These are phyloP conservation scores for Penaeus chinensis DNA, from an alignment of 1,140 invertebrate species.

Conservation along the genomic window DNA sequence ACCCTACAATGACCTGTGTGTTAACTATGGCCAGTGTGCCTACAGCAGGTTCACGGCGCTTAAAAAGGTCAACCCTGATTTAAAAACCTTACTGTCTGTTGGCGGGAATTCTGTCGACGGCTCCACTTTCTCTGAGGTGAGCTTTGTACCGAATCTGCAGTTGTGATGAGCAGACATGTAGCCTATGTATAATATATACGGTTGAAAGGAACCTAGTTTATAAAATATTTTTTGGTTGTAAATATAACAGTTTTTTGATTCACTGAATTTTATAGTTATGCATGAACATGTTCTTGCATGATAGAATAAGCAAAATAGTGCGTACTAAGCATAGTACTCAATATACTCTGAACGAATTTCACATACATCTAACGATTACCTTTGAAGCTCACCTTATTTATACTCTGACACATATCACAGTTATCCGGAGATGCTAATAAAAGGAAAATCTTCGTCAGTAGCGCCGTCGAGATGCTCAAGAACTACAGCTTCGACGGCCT, in stretches of 20 bases:
- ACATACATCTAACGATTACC: conserved; percentile 35
- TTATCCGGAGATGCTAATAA: conserved; percentile 67
- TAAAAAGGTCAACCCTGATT: conserved; percentile 76
- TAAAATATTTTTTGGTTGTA: too few species aligned
- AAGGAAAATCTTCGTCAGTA: conserved; percentile 61
- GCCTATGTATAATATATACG: too few species aligned
- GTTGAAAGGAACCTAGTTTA: too few species aligned
- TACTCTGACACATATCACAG: too few species aligned
- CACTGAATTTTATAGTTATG: too few species aligned
- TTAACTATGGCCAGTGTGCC: conserved; percentile 60
- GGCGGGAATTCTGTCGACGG: conserved; percentile 70
- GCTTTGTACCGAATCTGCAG: conserved; percentile 63
- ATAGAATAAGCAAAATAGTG: too few species aligned
- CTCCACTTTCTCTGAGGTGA: conserved; percentile 73
- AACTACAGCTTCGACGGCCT: conserved; percentile 68
- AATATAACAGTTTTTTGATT: too few species aligned
- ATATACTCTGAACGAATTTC: too few species aligned
- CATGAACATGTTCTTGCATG: too few species aligned
- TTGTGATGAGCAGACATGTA: too few species aligned
- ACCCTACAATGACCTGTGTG: conserved; percentile 3
- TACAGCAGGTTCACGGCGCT: conserved; percentile 86
- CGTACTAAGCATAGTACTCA: too few species aligned
- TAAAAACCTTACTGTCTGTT: conserved; percentile 76
- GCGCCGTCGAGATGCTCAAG: conserved; percentile 65
- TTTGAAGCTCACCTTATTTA: neutral